Evolutionary conservation across 2,888 invertebrate species (phyloP), one percentile per base, ranked within the genome.

Genomic region (Lepidochrysops patricia): DNA sequence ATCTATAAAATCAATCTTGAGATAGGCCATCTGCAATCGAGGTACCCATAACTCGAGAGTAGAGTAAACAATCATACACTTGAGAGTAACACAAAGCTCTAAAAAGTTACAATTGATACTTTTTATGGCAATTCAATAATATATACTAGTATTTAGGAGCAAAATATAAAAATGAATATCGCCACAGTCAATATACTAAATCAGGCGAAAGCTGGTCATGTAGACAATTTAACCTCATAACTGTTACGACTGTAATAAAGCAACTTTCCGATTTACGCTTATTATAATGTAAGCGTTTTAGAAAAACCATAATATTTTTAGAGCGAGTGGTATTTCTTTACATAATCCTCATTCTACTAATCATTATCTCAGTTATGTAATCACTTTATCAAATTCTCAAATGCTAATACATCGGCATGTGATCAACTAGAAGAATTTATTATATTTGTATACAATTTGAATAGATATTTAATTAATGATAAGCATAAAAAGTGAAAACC

Each of bases 161-260:
- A 7, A 43, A 43, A 19, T 19, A 43, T 43, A 19, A 43, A 19
- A 43, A 43, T 9, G 15, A 4, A 43, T 43, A 43, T 43, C 12
- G 43, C 43, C 13, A 43, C 19, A 43, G 19, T 19, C 43, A 23
- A 43, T 43, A 48, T 57, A 48, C 56, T 50, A 59, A 48, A 59
- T 56, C 37, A 9, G 26, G 57, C 34, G 32, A 37, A 23, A 27
- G 54, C 54, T 56, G 26, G 27, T n/a, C 25, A 43, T 34, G 43
- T 7, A 32, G 23, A 43, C 19, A 43, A 19, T 43, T 19, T 19
- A 43, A 43, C 43, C 23, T 19, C 23, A 19, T 23, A 43, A 43
- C 43, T 19, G 43, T 43, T 43, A 43, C 43, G 19, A 9, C 43
- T 29, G 29, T 29, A 29, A 7, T 29, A 6, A 29, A 43, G 43